Evolutionary conservation across 2,797 vertebrate genomes (phyloP), one percentile per base, ranked within the genome.

Genomic region (Morelia viridis): DNA sequence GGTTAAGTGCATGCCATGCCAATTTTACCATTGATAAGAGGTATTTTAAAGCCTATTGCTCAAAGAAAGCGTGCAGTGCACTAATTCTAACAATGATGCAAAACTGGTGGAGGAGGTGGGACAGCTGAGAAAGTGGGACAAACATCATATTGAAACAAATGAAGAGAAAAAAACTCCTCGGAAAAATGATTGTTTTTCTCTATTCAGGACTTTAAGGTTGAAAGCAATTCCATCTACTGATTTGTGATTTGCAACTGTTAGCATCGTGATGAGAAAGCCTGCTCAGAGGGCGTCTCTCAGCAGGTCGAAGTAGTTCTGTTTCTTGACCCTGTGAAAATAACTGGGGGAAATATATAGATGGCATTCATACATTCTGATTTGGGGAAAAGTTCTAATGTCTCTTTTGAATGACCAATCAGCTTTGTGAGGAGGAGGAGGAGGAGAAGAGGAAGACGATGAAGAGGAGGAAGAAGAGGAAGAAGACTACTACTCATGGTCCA

Each of bases 1-100:
- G 96, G 92, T 96, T 97, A 95, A 93, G 90, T 97, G 98, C 97
- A 98, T 97, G 97, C 94, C 94, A 92, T 92, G 96, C 93, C 94
- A 87, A 1, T 94, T 94, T 95, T 95, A 92, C 94, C 94, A 89
- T 95, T 96, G 96, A 91, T 94, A 94, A 94, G 76, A 95, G 95
- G 93, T 58, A 85, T 92, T 96, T 93, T 85, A 62, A 90, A 95
- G 87, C 90, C 93, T 97, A 89, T 95, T 95, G 92, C 92, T 92
- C 93, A 94, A 92, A 93, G 86, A 87, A 93, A 88, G 76, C 85
- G 85, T 31, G 46, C 62, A 92, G 46, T 89, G 91, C 87, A 60
- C 92, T 94, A 92, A 92, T 91, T 93, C 90, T 96, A 93, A 92
- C 89, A 92, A 85, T 50, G 19, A 90, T 83, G 71, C 93, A 91